A percentile compares a stretch with the other conserved stretches of the same genome.
Conservation (phyloP, 37 sponge, comb jelly and placozoan genomes). For the Lycopodina hypogea region DNA sequence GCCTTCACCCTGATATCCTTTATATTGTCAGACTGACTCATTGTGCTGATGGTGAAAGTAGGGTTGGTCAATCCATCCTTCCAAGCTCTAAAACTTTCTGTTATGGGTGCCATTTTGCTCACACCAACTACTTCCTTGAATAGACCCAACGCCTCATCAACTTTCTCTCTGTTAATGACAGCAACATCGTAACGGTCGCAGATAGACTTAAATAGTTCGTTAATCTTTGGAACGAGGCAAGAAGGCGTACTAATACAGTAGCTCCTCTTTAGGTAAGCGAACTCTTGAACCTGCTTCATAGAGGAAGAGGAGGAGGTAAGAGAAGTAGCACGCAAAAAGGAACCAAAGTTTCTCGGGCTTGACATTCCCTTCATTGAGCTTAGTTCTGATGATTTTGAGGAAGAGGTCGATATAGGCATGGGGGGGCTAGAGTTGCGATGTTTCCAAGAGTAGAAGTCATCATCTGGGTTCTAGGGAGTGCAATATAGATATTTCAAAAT, state of each 20-base stretch:
- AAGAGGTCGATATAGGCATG: no score
- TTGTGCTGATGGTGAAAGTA: slow-evolving; percentile 10
- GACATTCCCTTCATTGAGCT: no score
- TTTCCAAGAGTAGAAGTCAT: no score
- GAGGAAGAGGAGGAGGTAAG: neutral
- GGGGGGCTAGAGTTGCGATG: no score
- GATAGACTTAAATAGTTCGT: slow-evolving; percentile 43
- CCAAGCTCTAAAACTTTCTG: slow-evolving; percentile 28
- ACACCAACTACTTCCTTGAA: slow-evolving; percentile 28
- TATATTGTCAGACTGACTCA: neutral
- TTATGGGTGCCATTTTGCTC: slow-evolving; percentile 3
- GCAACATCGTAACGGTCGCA: slow-evolving; percentile 46
- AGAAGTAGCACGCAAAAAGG: no score
- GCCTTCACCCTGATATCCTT: slow-evolving; percentile 31
- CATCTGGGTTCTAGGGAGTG: no score
- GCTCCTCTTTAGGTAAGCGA: slow-evolving; percentile 9
- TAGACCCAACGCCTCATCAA: slow-evolving; percentile 28
- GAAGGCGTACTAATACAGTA: slow-evolving; percentile 21
- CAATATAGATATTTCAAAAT: no score
- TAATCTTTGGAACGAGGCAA: slow-evolving; percentile 17
- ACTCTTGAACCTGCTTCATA: slow-evolving; percentile 8
- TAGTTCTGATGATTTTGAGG: no score
- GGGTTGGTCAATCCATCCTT: slow-evolving; percentile 22
- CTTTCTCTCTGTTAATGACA: slow-evolving; percentile 33
- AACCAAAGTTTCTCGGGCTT: no score